Percentiles rank a stretch among this genome's conserved stretches.
Evolutionary conservation across 1,140 invertebrate species (phyloP).

Genomic region (Drosophila prosaltans): DNA sequence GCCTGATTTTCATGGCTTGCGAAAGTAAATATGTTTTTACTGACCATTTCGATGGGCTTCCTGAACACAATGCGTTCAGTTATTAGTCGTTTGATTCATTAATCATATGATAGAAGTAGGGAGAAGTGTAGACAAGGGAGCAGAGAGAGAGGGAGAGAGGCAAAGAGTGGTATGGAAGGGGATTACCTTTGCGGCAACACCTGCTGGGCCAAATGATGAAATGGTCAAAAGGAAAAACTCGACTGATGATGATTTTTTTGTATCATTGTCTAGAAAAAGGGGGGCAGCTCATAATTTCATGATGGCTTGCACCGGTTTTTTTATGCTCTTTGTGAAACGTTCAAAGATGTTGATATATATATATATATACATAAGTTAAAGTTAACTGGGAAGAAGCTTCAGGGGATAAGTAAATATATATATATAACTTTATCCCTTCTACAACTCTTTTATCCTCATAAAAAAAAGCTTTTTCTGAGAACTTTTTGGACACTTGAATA

Average conservation of each 20-base stretch:
- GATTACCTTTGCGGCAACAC: slow-evolving; percentile 25
- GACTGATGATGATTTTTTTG: not conserved
- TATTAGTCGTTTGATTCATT: slow-evolving; percentile 62
- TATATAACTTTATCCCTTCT: too few relatives aligned
- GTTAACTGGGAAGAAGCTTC: too few relatives aligned
- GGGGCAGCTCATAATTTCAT: too few relatives aligned
- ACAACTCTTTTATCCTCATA: too few relatives aligned
- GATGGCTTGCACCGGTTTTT: too few relatives aligned
- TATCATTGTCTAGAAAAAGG: not conserved
- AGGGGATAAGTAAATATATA: too few relatives aligned
- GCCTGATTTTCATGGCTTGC: slow-evolving; percentile 65
- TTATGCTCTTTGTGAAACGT: too few relatives aligned
- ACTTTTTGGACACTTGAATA: too few relatives aligned
- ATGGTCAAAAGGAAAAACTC: slow-evolving; percentile 30
- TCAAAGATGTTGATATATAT: too few relatives aligned
- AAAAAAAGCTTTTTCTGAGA: too few relatives aligned
- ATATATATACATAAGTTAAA: too few relatives aligned
- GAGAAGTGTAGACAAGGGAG: slow-evolving; percentile 15
- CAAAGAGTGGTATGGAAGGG: not conserved
- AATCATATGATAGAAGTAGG: slow-evolving; percentile 50
- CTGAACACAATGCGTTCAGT: slow-evolving; percentile 54
- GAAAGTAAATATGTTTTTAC: slow-evolving; percentile 70
- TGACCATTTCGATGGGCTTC: slow-evolving; percentile 45
- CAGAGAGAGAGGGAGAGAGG: slow-evolving; percentile 4
- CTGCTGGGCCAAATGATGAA: slow-evolving; percentile 54